phyloP scores from a whole-genome alignment of 2,113 vertebrate species.

The Tragelaphus imberbis region DNA sequence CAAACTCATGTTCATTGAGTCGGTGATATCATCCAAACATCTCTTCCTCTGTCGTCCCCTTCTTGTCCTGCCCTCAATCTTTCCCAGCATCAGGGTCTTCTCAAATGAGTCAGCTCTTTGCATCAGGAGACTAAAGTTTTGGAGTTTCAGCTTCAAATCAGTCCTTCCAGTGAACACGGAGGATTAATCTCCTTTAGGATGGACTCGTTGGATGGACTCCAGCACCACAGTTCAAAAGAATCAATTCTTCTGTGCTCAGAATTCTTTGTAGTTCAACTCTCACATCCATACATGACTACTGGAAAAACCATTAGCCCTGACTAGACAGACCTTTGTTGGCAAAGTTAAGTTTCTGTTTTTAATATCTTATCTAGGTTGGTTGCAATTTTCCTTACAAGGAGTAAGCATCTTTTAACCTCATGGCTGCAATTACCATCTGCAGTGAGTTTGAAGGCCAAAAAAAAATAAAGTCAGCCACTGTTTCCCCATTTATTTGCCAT shows the following conservation, averaged over 20 bases:
- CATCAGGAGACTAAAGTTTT: neutral
- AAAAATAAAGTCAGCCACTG: neutral
- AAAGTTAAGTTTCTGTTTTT: neutral
- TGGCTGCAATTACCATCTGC: neutral
- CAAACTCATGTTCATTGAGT: neutral
- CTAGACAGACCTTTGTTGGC: neutral
- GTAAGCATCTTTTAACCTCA: neutral
- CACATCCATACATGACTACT: neutral
- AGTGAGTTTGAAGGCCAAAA: neutral
- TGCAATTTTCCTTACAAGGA: neutral
- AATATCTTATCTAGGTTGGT: neutral
- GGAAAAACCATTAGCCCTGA: neutral
- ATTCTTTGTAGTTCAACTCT: neutral
- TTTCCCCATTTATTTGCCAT: neutral
- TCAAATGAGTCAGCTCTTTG: rapidly evolving
- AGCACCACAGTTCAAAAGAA: neutral
- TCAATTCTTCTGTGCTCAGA: rapidly evolving
- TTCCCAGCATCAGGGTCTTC: neutral
- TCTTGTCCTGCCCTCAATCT: neutral
- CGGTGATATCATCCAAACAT: neutral
- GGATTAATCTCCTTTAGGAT: neutral
- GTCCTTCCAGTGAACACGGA: neutral
- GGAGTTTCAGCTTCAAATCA: neutral
- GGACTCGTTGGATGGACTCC: neutral
- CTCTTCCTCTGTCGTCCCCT: neutral